phyloP scores from a whole-genome alignment of 2,888 invertebrate species.

The Deroplatys truncata region DNA sequence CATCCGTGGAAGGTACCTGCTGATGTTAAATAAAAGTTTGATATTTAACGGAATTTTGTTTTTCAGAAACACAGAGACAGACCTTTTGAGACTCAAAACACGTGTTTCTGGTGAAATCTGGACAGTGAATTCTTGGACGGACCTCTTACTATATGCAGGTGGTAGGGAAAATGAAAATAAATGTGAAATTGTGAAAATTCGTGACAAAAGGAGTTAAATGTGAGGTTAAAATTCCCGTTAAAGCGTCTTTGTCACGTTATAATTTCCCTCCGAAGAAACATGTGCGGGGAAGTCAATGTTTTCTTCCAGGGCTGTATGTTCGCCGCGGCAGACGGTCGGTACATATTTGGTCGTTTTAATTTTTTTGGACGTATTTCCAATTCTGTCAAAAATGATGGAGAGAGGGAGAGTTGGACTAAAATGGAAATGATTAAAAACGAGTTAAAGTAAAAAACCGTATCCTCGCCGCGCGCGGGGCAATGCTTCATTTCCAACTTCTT shows the following conservation, averaged over 20 bases:
- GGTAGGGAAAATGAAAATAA: no score
- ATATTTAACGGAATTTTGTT: no score
- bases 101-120: no score
- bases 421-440: slow-evolving; percentile 15
- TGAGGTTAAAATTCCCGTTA: no score
- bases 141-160: no score
- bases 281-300: neutral
- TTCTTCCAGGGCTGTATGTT: neutral
- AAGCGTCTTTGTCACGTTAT: neutral
- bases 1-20: no score
- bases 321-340: neutral
- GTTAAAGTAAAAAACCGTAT: slow-evolving; percentile 2
- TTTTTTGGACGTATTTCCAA: slow-evolving; percentile 1
- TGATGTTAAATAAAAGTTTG: no score
- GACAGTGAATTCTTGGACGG: no score
- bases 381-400: slow-evolving; percentile 19
- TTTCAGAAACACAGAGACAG: no score
- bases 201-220: no score
- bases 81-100: no score
- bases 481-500: neutral
- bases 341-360: neutral
- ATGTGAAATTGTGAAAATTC: no score
- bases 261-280: neutral
- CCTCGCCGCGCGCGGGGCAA: neutral
- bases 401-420: neutral